phyloP scores from a whole-genome alignment of 2,113 vertebrate genomes.

The Steatornis caripensis region DNA sequence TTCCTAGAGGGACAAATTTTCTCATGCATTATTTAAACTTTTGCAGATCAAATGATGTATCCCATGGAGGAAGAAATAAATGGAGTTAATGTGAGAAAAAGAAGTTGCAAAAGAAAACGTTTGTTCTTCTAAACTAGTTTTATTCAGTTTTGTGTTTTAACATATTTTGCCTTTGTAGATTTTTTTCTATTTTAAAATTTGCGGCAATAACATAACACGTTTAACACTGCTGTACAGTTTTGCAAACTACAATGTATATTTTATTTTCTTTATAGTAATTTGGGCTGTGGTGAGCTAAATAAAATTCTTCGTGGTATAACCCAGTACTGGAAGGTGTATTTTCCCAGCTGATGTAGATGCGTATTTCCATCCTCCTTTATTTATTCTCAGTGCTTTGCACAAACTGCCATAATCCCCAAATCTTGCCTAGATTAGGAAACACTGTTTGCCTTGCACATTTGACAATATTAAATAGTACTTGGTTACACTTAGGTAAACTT shows the following conservation, averaged over 20 bases:
- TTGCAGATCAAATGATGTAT: neutral
- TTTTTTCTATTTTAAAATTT: neutral
- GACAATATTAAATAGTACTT: neutral
- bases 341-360: neutral
- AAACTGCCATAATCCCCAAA: neutral
- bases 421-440: neutral
- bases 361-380: rapidly evolving
- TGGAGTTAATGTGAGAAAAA: neutral
- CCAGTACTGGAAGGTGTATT: neutral
- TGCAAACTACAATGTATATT: neutral
- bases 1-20: neutral
- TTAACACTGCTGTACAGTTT: neutral
- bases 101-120: neutral
- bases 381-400: neutral
- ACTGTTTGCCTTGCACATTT: rapidly evolving
- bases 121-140: neutral
- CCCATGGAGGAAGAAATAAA: neutral
- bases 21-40: neutral
- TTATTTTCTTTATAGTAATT: neutral
- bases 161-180: neutral
- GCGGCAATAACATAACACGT: neutral
- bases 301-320: neutral
- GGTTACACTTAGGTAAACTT: neutral
- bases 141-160: neutral
- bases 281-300: neutral